Evolutionary conservation across 1,140 invertebrate species (phyloP).

Genomic region (Pseudoatta argentina): DNA sequence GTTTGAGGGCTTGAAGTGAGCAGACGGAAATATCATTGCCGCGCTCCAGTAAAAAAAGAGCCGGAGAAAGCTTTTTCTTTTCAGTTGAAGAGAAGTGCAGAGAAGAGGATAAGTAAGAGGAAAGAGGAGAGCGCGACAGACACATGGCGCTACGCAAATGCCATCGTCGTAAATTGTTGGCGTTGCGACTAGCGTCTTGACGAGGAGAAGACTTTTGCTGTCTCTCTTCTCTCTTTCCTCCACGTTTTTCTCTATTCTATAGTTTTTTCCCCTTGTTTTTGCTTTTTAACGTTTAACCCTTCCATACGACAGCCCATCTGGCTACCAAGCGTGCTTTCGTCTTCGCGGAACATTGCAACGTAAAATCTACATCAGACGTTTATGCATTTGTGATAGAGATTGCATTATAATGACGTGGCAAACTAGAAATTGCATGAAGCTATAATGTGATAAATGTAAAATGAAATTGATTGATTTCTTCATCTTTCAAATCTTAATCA

Average conservation of each 20-base stretch:
- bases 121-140: conserved; percentile 74
- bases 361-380: conserved; percentile 10
- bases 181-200: conserved; percentile 71
- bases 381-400: conserved; percentile 7
- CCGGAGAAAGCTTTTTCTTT: conserved; percentile 46
- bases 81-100: conserved; percentile 33
- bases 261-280: not conserved
- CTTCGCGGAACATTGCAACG: not conserved
- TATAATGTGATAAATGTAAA: not conserved
- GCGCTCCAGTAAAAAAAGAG: conserved; percentile 66
- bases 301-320: conserved; percentile 63
- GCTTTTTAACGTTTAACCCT: conserved; percentile 60
- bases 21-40: conserved; percentile 76
- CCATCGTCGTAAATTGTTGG: conserved; percentile 76
- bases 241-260: conserved; percentile 21
- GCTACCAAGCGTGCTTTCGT: conserved; percentile 38
- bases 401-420: not conserved
- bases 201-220: conserved; percentile 41
- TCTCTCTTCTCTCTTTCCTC: conserved; percentile 9
- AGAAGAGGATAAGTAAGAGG: conserved; percentile 6
- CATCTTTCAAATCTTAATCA: not conserved
- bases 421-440: not conserved
- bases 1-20: conserved; percentile 62
- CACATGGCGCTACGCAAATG: conserved; percentile 82
- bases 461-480: conserved; percentile 16